These are phyloP conservation scores for Lepus townsendii DNA, from an alignment of 2,797 vertebrate species.

Conservation along the genomic window DNA sequence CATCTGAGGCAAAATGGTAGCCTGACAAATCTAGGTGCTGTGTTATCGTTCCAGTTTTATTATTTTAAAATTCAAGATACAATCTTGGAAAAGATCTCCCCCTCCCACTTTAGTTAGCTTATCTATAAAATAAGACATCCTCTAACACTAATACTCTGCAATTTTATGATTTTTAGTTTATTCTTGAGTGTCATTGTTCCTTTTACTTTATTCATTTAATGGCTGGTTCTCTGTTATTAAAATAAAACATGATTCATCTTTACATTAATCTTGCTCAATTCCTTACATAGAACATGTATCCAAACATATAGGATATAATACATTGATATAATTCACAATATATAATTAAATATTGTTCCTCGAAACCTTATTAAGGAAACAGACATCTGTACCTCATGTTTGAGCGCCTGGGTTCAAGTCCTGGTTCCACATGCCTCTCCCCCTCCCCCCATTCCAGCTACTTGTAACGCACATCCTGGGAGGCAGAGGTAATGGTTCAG, in stretches of 20 bases:
- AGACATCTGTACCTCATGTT: no score
- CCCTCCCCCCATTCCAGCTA: no score
- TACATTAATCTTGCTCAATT: neutral
- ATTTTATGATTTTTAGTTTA: neutral
- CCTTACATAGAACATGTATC: neutral
- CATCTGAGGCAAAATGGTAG: neutral
- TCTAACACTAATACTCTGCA: neutral
- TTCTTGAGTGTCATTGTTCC: neutral
- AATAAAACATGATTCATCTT: slow-evolving; percentile 2
- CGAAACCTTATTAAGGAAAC: slow-evolving; percentile 13
- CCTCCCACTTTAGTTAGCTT: neutral
- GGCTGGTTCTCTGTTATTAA: neutral
- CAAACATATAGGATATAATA: slow-evolving; percentile 37
- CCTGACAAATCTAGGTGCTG: neutral
- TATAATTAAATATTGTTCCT: slow-evolving; percentile 28
- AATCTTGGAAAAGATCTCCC: neutral
- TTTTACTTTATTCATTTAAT: slow-evolving; percentile 39
- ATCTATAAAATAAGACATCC: neutral
- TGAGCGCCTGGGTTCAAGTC: no score
- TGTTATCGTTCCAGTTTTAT: slow-evolving; percentile 34
- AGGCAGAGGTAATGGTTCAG: no score
- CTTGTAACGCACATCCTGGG: no score
- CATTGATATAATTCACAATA: slow-evolving; percentile 2
- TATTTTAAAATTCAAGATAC: slow-evolving; percentile 13
- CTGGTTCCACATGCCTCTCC: no score